Evolutionary conservation across 2,888 invertebrate genomes (phyloP), one percentile per base, ranked within the genome.

Genomic region (Volucella inflata): DNA sequence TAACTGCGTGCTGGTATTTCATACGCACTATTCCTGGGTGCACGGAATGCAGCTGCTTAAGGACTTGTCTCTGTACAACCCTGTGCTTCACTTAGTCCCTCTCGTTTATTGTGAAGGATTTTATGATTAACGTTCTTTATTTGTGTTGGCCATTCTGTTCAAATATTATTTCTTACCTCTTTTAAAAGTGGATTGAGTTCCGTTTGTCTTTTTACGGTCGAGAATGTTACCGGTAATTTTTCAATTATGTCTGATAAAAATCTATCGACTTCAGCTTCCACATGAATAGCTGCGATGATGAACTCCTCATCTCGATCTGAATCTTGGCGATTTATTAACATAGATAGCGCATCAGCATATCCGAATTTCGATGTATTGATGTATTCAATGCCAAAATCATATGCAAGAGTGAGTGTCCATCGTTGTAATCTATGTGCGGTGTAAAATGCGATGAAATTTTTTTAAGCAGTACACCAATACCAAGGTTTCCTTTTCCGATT

Each of bases 401-500:
- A 78, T 16, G 51, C 42, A 14, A 80, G 44, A 9, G 88, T 82
- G 1, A 87, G 77, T 1, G 91, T 90, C 88, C 89, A 91, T 50
- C 89, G 81, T 87, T 88, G 90, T 79, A 90, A 55, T 67, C 70
- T 42, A 21, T 80, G 87, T 14, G 87, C 87, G n/a, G 87, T 75
- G 17, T 80, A 80, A 10, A n/a, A n/a, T n/a, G n/a, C 11, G 88
- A 68, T 8, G 91, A 79, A 8, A 76, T 87, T 83, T 91, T 91
- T 44, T 21, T 21, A 21, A 87, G 16, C 88, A 89, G 87, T 88
- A 90, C 36, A 89, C 76, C 48, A 90, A 71, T 59, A 89, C 88
- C 14, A 90, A 87, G 53, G 89, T 90, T 87, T 91, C 90, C 84
- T 89, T 88, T 67, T 91, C 89, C 8, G 89, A 87, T 83, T 90